Evolutionary conservation across 1,140 invertebrate genomes (phyloP), one percentile per base, ranked within the genome.

Genomic region (Ectropis grisescens): DNA sequence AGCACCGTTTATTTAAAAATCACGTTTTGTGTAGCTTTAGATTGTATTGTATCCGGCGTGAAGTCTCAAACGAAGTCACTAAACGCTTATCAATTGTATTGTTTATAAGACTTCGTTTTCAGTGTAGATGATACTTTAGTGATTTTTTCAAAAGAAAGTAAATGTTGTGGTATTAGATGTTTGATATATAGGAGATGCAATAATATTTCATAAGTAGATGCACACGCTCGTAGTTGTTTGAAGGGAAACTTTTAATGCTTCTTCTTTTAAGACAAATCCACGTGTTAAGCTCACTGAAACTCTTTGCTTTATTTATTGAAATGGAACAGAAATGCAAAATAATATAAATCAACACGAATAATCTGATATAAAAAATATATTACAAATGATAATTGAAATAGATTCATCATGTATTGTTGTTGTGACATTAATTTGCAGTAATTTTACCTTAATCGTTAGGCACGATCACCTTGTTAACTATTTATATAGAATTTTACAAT

Each of bases 161-260:
- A 9, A 22, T 9, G 19, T 22, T 22, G 4, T 5, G 19, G 9
- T 5, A 22, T 22, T 40, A 29, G n/a, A n/a, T n/a, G n/a, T n/a
- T 23, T 39, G 29, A 33, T 42, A 52, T 51, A 58, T 72, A 69
- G 59, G 46, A 54, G 60, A 64, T 61, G 71, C 71, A 76, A 76
- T 76, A 76, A 72, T 76, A 65, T 61, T 61, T 79, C 43, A 57
- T 79, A 75, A 72, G 70, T 79, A 79, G 74, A 49, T 71, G 70
- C 74, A 75, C 74, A n/a, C n/a, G n/a, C n/a, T n/a, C n/a, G n/a
- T n/a, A n/a, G n/a, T n/a, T n/a, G 47, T 58, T 59, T 26, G 7
- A 23, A 22, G 13, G 19, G 12, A 16, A 15, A 25, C 10, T 11
- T 42, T 65, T 49, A 47, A 69, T 67, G 58, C 31, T 35, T 19